phyloP scores from a whole-genome alignment of 2,888 invertebrate species.

The Eupithecia subumbrata region DNA sequence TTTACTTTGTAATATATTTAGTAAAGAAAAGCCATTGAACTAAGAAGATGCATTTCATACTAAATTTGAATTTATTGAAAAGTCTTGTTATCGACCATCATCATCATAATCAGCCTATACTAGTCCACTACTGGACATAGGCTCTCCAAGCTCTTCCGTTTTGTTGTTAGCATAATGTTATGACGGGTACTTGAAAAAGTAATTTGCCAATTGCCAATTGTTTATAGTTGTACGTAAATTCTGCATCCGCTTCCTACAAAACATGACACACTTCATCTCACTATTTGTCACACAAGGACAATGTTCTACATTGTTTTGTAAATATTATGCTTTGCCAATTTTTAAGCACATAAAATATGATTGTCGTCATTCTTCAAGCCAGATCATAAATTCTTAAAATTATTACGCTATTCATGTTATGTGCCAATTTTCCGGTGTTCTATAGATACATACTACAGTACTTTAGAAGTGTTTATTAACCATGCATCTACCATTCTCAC shows the following conservation, averaged over 20 bases:
- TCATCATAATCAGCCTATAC: neutral
- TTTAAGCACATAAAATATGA: conserved; percentile 12
- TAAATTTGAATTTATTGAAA: neutral
- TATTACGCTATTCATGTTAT: conserved; percentile 10
- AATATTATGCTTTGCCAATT: conserved; percentile 13
- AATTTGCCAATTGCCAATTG: neutral
- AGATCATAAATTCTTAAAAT: conserved; percentile 44
- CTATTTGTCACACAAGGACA: neutral
- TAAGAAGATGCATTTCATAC: neutral
- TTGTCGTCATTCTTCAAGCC: conserved; percentile 42
- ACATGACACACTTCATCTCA: neutral
- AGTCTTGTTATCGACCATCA: neutral
- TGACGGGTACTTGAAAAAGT: neutral
- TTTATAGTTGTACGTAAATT: neutral
- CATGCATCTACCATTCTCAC: neutral
- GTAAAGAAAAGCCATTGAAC: neutral
- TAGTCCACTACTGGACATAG: no score
- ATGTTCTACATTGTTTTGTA: conserved; percentile 24
- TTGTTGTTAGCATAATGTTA: neutral
- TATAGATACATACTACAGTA: neutral
- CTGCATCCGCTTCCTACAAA: neutral
- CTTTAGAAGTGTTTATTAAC: neutral
- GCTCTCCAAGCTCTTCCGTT: neutral
- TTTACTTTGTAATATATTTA: conserved; percentile 11
- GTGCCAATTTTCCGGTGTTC: neutral